Evolutionary conservation across 2,797 vertebrate genomes (phyloP), one percentile per base, ranked within the genome.

Genomic region (Smutsia gigantea): DNA sequence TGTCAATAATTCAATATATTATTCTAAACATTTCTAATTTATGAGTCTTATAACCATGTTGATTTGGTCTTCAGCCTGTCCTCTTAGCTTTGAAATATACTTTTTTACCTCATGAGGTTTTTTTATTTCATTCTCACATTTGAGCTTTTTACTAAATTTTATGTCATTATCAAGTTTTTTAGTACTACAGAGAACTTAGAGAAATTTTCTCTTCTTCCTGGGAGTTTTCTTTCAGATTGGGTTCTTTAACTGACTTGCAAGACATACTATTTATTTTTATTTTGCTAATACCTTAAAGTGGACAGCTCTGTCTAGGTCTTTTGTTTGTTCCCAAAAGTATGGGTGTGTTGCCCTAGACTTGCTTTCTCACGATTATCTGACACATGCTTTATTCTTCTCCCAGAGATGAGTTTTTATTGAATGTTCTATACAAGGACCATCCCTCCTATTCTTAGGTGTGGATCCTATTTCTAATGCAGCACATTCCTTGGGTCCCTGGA

Each of bases 101-200:
- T 6, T 83, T 87, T 85, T 93, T 74, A 93, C 15, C 23, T 77
- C n/a, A 86, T 53, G 13, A 39, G 85, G 37, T 4, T 95, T 92
- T 46, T 85, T 81, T 46, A 89, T 42, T 37, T 71, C 29, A 87
- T n/a, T 83, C 79, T 68, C 27, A 87, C 4, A 82, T 49, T 55
- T 86, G 37, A 83, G 31, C 14, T 2, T 85, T 89, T 90, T 46
- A 74, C 68, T 91, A 74, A 87, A 78, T 51, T 46, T 84, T 66
- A 72, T 61, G 6, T 59, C 19, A 82, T 82, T 34, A 81, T 63
- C 42, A 88, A 51, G 21, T 63, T 82, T 94, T 68, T 34, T 15
- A 37, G 18, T 91, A 94, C 4, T 34, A 42, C 23, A 86, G 31
- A 55, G 11, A 55, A 94, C 17, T 81, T 51, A 75, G 0, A 42